phyloP scores from a whole-genome alignment of 2,113 vertebrate species.

The Lonchura striata region DNA sequence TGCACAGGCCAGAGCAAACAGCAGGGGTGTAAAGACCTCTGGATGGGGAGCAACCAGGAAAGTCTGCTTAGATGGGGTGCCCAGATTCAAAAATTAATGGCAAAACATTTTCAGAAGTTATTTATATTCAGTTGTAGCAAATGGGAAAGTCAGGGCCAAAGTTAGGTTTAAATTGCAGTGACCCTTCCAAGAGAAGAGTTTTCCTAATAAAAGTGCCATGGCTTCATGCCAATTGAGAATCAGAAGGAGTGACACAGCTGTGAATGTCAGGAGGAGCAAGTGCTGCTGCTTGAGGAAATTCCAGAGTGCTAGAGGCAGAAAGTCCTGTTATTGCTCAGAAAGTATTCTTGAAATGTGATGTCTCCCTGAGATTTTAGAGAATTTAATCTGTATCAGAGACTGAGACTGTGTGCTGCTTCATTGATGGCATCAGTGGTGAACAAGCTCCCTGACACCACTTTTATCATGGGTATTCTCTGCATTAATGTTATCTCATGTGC shows the following conservation, averaged over 20 bases:
- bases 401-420: not conserved
- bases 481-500: not conserved
- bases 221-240: not conserved
- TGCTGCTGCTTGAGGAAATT: not conserved
- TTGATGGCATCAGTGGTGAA: not conserved
- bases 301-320: not conserved
- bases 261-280: not conserved
- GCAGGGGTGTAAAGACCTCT: not conserved
- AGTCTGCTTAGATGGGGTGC: not conserved
- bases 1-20: rapidly evolving
- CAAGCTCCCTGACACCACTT: not conserved
- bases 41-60: not conserved
- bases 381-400: not conserved
- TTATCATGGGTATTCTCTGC: not conserved
- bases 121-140: not conserved
- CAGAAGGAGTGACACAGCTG: not conserved
- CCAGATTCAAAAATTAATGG: not conserved
- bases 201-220: not conserved
- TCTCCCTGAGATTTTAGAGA: not conserved
- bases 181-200: not conserved
- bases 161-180: not conserved
- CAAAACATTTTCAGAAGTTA: not conserved
- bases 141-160: not conserved
- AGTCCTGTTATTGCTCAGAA: not conserved
- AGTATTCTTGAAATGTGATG: not conserved